Conservation (phyloP, 2,113 vertebrate species). For the Prochilodus magdalenae region DNA sequence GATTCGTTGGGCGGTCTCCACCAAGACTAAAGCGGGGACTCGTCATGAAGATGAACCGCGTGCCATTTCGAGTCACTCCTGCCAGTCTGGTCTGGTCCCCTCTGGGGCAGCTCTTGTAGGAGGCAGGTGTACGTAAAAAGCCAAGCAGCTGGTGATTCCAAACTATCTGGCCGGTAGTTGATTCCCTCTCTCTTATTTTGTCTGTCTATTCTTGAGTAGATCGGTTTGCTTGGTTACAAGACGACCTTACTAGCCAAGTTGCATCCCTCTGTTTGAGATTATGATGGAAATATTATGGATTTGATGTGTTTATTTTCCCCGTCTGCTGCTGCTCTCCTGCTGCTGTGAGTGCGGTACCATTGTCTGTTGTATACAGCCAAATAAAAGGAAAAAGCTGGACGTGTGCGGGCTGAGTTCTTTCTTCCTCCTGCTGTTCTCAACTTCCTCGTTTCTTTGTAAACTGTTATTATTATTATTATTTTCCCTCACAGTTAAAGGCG, state of each 20-base stretch:
- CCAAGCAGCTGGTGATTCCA: not conserved
- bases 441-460: no score
- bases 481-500: conserved; percentile 1
- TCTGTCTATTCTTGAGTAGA: no score
- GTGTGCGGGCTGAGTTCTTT: not conserved
- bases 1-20: no score
- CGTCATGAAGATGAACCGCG: no score
- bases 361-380: conserved; percentile 24
- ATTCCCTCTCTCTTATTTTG: no score
- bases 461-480: not conserved
- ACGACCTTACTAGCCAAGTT: not conserved
- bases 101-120: no score
- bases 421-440: conserved; percentile 39
- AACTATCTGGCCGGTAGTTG: not conserved
- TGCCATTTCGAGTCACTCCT: no score
- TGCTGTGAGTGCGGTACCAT: conserved; percentile 4
- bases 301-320: conserved; percentile 26
- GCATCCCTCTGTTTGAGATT: not conserved
- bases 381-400: conserved; percentile 52
- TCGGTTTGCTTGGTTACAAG: not conserved
- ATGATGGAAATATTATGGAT: conserved; percentile 10
- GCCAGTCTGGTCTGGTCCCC: no score
- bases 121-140: no score
- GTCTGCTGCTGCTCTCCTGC: conserved; percentile 35
- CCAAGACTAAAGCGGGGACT: no score